Conservation (phyloP, 1,140 invertebrate species). For the Cylas formicarius region DNA sequence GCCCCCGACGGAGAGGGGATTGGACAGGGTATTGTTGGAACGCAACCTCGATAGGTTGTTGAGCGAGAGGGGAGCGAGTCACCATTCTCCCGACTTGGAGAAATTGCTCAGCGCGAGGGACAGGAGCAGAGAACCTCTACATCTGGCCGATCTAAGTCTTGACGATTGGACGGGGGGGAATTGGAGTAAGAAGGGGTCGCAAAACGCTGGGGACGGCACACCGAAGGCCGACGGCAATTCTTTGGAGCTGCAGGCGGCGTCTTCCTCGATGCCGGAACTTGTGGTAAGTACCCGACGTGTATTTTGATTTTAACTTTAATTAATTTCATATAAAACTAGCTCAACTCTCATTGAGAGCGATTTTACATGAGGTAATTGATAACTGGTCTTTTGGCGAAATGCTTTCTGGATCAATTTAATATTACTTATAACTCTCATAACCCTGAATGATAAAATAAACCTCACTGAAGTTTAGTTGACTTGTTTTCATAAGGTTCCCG, state of each 20-base stretch:
- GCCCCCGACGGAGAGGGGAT: slow-evolving; percentile 36
- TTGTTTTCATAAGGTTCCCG: slow-evolving; percentile 9
- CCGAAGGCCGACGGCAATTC: slow-evolving; percentile 16
- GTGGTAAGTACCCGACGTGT: too few species aligned
- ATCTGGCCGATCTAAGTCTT: slow-evolving; percentile 45
- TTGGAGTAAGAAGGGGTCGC: slow-evolving; percentile 3
- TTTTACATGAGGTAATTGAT: too few species aligned
- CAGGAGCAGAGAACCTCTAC: slow-evolving; percentile 51
- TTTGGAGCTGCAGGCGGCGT: slow-evolving; percentile 24
- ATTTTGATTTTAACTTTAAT: too few species aligned
- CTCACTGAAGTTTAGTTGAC: too few species aligned
- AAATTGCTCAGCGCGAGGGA: slow-evolving; percentile 52
- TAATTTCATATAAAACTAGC: too few species aligned
- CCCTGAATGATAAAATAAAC: too few species aligned
- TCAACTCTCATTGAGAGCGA: too few species aligned
- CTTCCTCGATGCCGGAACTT: slow-evolving; percentile 62
- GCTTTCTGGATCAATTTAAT: too few species aligned
- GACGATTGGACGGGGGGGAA: slow-evolving; percentile 41
- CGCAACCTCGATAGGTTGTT: slow-evolving; percentile 53
- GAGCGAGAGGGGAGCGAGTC: slow-evolving; percentile 31
- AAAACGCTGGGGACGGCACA: slow-evolving; percentile 7
- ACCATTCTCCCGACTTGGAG: slow-evolving; percentile 39
- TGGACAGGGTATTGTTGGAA: slow-evolving; percentile 54
- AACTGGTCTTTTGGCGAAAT: too few species aligned
- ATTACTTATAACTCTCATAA: too few species aligned